These are phyloP conservation scores for Meloidogyne exigua DNA, from an alignment of 1,140 invertebrate species.

Conservation along the genomic window DNA sequence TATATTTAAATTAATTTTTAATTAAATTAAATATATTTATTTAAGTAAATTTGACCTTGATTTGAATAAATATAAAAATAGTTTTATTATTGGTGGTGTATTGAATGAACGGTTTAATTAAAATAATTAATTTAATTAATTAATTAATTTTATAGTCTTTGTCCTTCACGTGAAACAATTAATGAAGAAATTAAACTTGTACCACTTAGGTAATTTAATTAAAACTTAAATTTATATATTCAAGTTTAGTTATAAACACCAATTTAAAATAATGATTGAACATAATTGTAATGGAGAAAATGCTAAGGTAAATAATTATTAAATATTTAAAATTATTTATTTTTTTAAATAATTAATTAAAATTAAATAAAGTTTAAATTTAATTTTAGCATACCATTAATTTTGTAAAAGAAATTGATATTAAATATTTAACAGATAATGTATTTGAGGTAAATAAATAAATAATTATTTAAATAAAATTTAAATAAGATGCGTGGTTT, in stretches of 20 bases:
- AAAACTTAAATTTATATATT: not conserved
- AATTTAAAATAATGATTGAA: not conserved
- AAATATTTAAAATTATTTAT: no score
- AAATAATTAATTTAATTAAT: not conserved
- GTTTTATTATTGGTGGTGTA: not conserved
- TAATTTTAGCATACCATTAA: not conserved
- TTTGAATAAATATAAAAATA: not conserved
- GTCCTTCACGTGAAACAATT: not conserved
- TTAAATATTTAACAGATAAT: not conserved
- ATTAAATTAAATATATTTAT: not conserved
- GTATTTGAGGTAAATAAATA: not conserved
- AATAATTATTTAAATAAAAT: not conserved
- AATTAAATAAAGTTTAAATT: no score
- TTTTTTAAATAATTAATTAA: no score
- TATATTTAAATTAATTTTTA: not conserved
- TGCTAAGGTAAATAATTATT: not conserved
- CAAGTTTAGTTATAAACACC: not conserved
- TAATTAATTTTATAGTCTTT: not conserved
- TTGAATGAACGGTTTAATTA: not conserved
- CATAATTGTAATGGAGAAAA: not conserved
- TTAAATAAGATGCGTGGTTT: not conserved
- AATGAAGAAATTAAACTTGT: not conserved
- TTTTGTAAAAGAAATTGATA: not conserved
- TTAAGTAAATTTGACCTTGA: not conserved
- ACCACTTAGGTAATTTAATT: not conserved